Base-by-base conservation (phyloP, 2,113 vertebrate genomes). In the Coracopsis vasa region DNA sequence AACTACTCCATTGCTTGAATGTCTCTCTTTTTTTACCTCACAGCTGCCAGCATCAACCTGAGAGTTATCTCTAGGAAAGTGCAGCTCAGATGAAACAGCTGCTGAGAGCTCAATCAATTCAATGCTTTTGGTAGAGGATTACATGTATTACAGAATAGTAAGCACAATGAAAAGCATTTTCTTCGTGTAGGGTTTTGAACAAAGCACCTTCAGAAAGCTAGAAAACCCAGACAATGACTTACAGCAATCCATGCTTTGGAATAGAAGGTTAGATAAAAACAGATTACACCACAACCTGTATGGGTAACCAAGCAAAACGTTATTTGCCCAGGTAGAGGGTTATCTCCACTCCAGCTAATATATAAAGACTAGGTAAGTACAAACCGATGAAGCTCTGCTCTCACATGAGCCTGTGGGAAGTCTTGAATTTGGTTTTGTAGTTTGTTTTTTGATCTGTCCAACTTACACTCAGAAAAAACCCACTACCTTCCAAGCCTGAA, bases 71-170 rank as follows among this genome's bases (percentile, higher is more conserved):
- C 60, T 89, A 60, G 13, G 25, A 80, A 92, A 79, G 44, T 20
- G 9, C n/a, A 87, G 44, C 67, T 85, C 86, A 75, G 29, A 71
- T 47, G 56, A 91, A 92, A 61, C 10, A 89, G 33, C 39, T 92
- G 39, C 42, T 64, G 61, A 74, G 18, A 74, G 20, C 18, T 35
- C 47, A 62, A 42, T 64, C 31, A 80, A 24, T 45, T 11, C 48
- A 62, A 35, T 0, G 0, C 8, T 78, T 90, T 28, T 13, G 51
- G n/a, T 65, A 0, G 0, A 94, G 23, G 33, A 54, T 50, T 66
- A 64, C 48, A 47, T 7, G 39, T 51, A 29, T 54, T 80, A 67
- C 2, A 2, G 61, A 84, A 39, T 7, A 31, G 35, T 42, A 69
- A 77, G 47, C 13, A 54, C 18, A 80, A 61, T 25, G 27, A 79